These are phyloP conservation scores for Eubasilissa splendida DNA, from an alignment of 2,888 invertebrate genomes.

Conservation along the genomic window DNA sequence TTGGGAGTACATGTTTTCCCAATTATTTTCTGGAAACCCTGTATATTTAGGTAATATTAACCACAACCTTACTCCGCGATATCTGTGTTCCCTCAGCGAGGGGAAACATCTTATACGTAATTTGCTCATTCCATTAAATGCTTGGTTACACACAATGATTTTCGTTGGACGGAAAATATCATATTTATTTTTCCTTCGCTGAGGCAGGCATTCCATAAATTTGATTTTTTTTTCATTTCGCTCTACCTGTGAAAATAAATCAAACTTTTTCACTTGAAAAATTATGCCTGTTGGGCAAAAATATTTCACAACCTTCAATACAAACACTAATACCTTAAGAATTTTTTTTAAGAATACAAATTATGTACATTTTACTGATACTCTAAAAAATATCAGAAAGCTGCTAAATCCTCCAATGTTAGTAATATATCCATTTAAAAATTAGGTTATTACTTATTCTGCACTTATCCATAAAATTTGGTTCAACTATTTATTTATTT, in stretches of 20 bases:
- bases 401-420: too few species aligned
- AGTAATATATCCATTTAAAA: too few species aligned
- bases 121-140: slow-evolving; percentile 58
- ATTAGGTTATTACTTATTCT: too few species aligned
- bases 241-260: slow-evolving; percentile 43
- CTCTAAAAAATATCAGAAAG: too few species aligned
- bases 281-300: not conserved
- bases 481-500: too few species aligned
- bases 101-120: slow-evolving; percentile 53
- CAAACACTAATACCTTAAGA: too few species aligned
- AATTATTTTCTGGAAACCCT: slow-evolving; percentile 4
- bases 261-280: slow-evolving; percentile 25
- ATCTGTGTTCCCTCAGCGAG: slow-evolving; percentile 47
- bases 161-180: slow-evolving; percentile 53
- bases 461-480: too few species aligned
- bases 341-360: too few species aligned
- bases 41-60: slow-evolving; percentile 28
- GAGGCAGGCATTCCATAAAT: slow-evolving; percentile 52
- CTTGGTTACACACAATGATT: slow-evolving; percentile 56
- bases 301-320: not conserved
- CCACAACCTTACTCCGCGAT: slow-evolving; percentile 47
- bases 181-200: slow-evolving; percentile 47
- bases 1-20: too few species aligned
- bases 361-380: too few species aligned
- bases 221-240: slow-evolving; percentile 29